These are phyloP conservation scores for Riparia riparia DNA, from an alignment of 2,113 vertebrate genomes.

Conservation along the genomic window DNA sequence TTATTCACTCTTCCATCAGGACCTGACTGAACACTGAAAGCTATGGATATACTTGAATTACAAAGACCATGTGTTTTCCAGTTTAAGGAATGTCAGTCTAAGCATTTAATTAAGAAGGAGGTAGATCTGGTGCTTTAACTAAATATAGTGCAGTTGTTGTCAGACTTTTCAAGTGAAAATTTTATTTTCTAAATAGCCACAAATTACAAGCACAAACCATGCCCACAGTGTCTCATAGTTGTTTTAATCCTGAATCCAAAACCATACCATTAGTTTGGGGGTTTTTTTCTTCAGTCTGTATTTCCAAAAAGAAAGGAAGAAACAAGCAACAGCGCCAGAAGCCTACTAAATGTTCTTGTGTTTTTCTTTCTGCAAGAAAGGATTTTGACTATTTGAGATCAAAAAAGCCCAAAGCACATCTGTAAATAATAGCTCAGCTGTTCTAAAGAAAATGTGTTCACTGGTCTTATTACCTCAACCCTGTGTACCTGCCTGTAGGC, in stretches of 20 bases:
- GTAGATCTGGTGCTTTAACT: conserved; percentile 25
- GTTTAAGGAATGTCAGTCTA: conserved; percentile 15
- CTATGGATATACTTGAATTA: not conserved
- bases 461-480: not conserved
- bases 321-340: not conserved
- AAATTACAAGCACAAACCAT: not conserved
- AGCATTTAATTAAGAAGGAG: conserved; percentile 34
- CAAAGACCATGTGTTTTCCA: not conserved
- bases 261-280: not conserved
- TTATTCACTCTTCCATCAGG: not conserved
- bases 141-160: conserved; percentile 7
- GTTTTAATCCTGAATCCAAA: not conserved
- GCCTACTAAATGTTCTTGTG: not conserved
- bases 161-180: conserved; percentile 7
- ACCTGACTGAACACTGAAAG: not conserved
- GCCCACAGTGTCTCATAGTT: not conserved
- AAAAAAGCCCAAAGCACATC: not conserved
- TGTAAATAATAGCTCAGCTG: conserved; percentile 6
- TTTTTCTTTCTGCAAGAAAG: not conserved
- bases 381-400: not conserved
- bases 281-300: not conserved
- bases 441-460: conserved; percentile 13
- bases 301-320: not conserved
- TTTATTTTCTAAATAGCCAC: conserved; percentile 1
- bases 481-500: not conserved